Percentiles rank a stretch among this genome's conserved stretches.
Conservation (phyloP, 2,113 vertebrate genomes). For the Paratilapia polleni region DNA sequence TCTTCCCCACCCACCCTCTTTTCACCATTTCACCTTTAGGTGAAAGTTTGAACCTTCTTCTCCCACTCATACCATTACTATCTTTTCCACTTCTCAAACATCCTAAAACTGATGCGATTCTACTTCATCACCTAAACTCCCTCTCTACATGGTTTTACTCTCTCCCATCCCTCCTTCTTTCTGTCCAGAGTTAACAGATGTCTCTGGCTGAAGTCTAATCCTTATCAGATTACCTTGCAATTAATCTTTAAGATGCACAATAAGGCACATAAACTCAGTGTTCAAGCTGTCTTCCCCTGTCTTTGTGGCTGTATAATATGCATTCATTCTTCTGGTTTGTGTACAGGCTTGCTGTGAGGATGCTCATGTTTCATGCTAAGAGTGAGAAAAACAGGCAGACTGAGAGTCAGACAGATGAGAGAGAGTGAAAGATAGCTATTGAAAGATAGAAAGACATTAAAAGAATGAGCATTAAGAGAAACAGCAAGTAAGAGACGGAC, state of each 20-base stretch:
- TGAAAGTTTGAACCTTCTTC: neutral
- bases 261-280: constrained; percentile 43
- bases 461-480: constrained; percentile 11
- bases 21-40: neutral
- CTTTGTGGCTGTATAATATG: constrained; percentile 23
- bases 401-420: neutral
- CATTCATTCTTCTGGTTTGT: constrained; percentile 10
- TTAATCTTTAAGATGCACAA: constrained; percentile 62
- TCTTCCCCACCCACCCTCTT: neutral
- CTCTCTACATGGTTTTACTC: neutral
- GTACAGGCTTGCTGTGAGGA: constrained; percentile 22
- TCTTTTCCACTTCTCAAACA: neutral
- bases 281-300: constrained; percentile 11
- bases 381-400: neutral
- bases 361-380: neutral
- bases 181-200: constrained; percentile 48
- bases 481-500: constrained; percentile 4
- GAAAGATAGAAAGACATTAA: neutral
- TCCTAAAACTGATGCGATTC: neutral
- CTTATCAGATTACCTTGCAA: constrained; percentile 67
- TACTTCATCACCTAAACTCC: neutral
- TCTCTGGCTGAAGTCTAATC: constrained; percentile 60
- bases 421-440: constrained; percentile 7
- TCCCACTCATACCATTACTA: neutral
- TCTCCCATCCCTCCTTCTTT: neutral